A percentile compares a stretch with the other conserved stretches of the same genome.
Evolutionary conservation across 2,797 vertebrate species (phyloP).

Genomic region (Hydrophis major): DNA sequence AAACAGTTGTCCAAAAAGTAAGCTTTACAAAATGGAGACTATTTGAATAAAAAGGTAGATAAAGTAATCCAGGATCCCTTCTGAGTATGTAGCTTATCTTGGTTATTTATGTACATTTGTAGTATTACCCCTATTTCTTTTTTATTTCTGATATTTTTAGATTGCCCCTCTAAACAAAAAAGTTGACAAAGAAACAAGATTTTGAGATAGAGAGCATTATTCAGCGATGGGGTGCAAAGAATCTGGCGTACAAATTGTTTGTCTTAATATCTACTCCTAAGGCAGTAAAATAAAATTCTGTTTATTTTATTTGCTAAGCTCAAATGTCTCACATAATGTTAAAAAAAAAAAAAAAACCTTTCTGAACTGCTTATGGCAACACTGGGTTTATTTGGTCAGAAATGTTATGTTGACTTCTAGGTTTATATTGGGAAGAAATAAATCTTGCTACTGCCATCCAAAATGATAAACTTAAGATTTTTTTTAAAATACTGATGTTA

Average conservation of each 20-base stretch:
- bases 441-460: background rate
- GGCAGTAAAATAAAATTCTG: conserved; percentile 5
- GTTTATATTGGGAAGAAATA: background rate
- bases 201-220: background rate
- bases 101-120: background rate
- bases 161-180: background rate
- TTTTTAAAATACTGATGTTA: background rate
- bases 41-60: background rate
- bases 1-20: background rate
- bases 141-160: background rate
- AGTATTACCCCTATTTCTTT: background rate
- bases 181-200: background rate
- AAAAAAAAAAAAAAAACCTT: background rate
- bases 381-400: background rate
- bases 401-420: background rate
- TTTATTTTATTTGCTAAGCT: conserved; percentile 26
- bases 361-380: background rate
- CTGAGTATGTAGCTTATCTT: background rate
- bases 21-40: background rate
- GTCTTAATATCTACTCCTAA: background rate
- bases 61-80: background rate
- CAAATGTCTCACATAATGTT: background rate
- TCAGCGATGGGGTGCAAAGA: background rate
- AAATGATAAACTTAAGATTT: background rate
- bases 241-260: background rate